Base-by-base conservation (phyloP, 2,888 invertebrate species). In the Proisotoma minuta region DNA sequence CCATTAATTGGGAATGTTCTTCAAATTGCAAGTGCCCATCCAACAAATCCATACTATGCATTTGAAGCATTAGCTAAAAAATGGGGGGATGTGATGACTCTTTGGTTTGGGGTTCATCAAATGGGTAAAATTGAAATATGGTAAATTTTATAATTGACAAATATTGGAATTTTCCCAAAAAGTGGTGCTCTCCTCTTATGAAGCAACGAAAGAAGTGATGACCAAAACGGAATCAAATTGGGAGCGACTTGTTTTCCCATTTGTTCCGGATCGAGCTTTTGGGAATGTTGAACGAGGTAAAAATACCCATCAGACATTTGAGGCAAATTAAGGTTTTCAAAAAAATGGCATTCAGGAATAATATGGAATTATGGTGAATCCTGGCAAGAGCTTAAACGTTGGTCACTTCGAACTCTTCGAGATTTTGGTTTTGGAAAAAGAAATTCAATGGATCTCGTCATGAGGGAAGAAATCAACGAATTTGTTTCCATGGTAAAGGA, bases 161-260 rank as follows among this genome's bases (percentile, higher is more conserved):
- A 10, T 34, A 34, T 34, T 34, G 18, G 10, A 18, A 18, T 43
- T 43, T 43, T 12, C 15, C 8, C 15, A 34, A 8, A 5, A 22
- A 54, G 53, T 54, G 3, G 5, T 54, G 5, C 8, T 54, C n/a
- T 54, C 53, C 4, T 54, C 53, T n/a, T 54, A 34, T 39, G 53
- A 54, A 22, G 53, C 39, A 10, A 54, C 39, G 20, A 54, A 54
- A 34, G 53, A 54, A 2, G 23, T 54, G 29, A 8, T 54, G 2
- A 34, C n/a, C 20, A 2, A 15, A 20, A 3, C 2, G 3, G 53
- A 54, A 34, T 18, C 29, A 2, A 20, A 18, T 22, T 3, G 18
- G n/a, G 2, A 4, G 12, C 29, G 53, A 15, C 39, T 34, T n/a
- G 53, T 22, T 4, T 54, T 29, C 10, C 53, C 53, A 29, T 54